phyloP scores from a whole-genome alignment of 2,113 vertebrate species.

The Merops nubicus region DNA sequence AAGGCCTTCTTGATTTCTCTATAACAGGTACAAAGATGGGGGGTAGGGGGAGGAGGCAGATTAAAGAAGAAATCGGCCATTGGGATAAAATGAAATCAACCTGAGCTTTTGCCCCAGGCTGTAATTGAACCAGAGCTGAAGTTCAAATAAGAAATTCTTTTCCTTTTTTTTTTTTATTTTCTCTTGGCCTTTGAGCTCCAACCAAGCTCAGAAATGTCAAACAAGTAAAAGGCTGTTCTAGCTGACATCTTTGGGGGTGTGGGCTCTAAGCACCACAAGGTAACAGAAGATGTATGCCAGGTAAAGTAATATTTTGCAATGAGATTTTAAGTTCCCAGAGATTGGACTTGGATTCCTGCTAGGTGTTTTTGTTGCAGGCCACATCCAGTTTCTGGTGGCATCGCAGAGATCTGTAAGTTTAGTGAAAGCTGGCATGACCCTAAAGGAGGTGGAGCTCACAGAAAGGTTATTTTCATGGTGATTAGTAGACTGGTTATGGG shows the following conservation, averaged over 20 bases:
- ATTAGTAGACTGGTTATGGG: not conserved
- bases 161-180: not conserved
- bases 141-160: conserved; percentile 18
- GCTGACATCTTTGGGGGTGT: not conserved
- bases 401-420: not conserved
- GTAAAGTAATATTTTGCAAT: not conserved
- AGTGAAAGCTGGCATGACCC: not conserved
- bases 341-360: not conserved
- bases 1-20: not conserved
- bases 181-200: not conserved
- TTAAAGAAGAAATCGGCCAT: not conserved
- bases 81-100: conserved; percentile 27
- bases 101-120: conserved; percentile 2
- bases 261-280: not conserved
- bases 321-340: not conserved
- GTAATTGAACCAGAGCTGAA: not conserved
- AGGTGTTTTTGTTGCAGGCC: not conserved
- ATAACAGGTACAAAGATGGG: not conserved
- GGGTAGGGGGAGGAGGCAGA: no score
- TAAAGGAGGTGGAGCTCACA: not conserved
- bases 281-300: not conserved
- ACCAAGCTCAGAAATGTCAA: not conserved
- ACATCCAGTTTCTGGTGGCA: not conserved
- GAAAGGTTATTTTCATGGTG: not conserved
- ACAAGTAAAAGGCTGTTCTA: not conserved